phyloP scores from a whole-genome alignment of 1,140 invertebrate genomes.

The Papilio xuthus region DNA sequence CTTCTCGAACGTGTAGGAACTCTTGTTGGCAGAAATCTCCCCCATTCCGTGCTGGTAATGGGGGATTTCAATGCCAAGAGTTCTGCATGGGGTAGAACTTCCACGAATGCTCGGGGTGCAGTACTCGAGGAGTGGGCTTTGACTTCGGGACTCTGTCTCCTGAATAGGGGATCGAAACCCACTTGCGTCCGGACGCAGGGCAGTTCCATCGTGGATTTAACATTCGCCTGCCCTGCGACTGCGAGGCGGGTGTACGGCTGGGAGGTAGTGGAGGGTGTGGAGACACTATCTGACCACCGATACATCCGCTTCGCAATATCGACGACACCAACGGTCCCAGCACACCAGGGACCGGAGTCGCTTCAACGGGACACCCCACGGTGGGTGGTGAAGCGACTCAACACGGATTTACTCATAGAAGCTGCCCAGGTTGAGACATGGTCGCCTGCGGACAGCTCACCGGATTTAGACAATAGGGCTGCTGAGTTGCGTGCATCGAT shows the following conservation, averaged over 20 bases:
- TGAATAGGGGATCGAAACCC: no score
- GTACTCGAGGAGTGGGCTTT: constrained; percentile 16
- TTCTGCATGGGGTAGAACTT: not conserved
- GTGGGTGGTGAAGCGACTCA: constrained; percentile 5
- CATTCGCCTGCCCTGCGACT: no score
- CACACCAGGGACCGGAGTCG: not conserved
- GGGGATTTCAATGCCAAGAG: not conserved
- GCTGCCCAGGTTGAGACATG: not conserved
- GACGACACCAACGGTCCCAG: not conserved
- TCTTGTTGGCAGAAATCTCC: not conserved
- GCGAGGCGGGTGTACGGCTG: no score
- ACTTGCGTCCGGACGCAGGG: no score
- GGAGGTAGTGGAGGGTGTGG: no score
- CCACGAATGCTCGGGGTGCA: not conserved
- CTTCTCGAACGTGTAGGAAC: not conserved
- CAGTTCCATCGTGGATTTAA: no score
- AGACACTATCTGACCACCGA: no score
- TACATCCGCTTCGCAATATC: not conserved
- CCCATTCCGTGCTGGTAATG: not conserved
- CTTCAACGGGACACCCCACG: not conserved
- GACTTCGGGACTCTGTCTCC: not conserved
- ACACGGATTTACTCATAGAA: not conserved
- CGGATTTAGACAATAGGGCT: not conserved
- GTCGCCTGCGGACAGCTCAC: not conserved
- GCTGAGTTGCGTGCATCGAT: constrained; percentile 21